A percentile compares a stretch with the other conserved stretches of the same genome.
Conservation (phyloP, 2,888 invertebrate genomes). For the Unio pictorum region DNA sequence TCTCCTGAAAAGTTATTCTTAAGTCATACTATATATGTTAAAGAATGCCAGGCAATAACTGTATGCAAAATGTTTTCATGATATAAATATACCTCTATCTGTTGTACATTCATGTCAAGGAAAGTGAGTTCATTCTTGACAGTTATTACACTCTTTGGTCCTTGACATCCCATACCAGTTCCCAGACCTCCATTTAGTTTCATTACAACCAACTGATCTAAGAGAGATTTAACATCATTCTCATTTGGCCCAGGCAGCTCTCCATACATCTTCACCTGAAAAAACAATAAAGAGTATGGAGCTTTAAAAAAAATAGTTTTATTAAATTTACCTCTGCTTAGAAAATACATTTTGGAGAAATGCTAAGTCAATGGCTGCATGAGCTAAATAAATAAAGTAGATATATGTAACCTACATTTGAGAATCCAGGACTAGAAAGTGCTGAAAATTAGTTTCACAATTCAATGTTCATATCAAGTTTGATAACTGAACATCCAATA, state of each 20-base stretch:
- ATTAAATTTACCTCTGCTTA: too few relatives aligned
- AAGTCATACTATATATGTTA: background rate
- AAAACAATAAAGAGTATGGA: background rate
- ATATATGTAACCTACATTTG: too few relatives aligned
- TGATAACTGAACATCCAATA: too few relatives aligned
- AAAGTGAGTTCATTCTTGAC: slow-evolving; percentile 72
- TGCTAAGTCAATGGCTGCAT: too few relatives aligned
- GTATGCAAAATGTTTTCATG: background rate
- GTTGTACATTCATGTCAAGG: slow-evolving; percentile 71
- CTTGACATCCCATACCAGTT: slow-evolving; percentile 72
- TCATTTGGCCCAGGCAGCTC: slow-evolving; percentile 41
- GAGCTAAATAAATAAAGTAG: too few relatives aligned
- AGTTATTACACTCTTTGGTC: slow-evolving; percentile 71
- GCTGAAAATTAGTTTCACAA: too few relatives aligned
- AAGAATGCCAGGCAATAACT: background rate
- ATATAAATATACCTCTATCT: slow-evolving; percentile 67
- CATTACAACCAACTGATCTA: slow-evolving; percentile 71
- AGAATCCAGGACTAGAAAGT: too few relatives aligned
- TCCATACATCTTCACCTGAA: slow-evolving; percentile 52
- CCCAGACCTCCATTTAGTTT: slow-evolving; percentile 73
- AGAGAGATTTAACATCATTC: slow-evolving; percentile 48
- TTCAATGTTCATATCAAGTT: too few relatives aligned
- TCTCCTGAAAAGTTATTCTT: background rate
- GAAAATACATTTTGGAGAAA: too few relatives aligned
- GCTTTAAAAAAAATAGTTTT: too few relatives aligned